A percentile compares a stretch with the other conserved stretches of the same genome.
These are phyloP conservation scores for Cerceris ruficornis DNA, from an alignment of 2,888 invertebrate genomes.

Conservation along the genomic window DNA sequence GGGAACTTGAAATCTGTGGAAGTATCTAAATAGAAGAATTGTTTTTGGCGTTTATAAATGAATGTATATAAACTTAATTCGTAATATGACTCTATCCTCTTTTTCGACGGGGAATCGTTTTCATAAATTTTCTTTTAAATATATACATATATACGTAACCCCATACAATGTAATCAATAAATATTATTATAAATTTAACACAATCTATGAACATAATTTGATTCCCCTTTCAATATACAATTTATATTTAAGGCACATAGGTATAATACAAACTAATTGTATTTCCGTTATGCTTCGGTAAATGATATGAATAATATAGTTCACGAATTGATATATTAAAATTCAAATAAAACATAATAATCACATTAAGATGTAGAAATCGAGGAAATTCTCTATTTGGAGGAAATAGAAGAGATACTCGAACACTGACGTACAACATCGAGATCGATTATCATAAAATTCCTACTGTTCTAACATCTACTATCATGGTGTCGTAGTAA, in stretches of 20 bases:
- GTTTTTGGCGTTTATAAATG: too few species aligned
- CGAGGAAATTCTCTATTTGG: background rate
- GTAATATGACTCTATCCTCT: too few species aligned
- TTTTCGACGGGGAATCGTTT: background rate
- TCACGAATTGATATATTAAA: background rate
- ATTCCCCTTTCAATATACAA: constrained; percentile 9
- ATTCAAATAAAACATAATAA: background rate
- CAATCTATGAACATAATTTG: constrained; percentile 18
- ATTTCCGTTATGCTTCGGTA: background rate
- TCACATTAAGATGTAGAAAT: background rate
- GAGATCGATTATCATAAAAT: too few species aligned
- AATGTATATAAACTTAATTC: too few species aligned
- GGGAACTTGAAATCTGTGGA: background rate
- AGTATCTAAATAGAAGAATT: too few species aligned
- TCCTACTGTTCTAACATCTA: too few species aligned
- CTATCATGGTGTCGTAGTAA: too few species aligned
- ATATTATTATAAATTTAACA: constrained; percentile 13
- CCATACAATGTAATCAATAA: constrained; percentile 21
- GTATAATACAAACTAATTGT: background rate
- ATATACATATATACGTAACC: background rate
- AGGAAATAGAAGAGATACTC: background rate
- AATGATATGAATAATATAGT: background rate
- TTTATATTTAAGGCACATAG: constrained; percentile 47
- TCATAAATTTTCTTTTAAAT: constrained; percentile 14
- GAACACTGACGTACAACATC: too few species aligned